Base-by-base conservation (phyloP, 92 coral and sea anemone genomes). In the Pocillopora meandrina region DNA sequence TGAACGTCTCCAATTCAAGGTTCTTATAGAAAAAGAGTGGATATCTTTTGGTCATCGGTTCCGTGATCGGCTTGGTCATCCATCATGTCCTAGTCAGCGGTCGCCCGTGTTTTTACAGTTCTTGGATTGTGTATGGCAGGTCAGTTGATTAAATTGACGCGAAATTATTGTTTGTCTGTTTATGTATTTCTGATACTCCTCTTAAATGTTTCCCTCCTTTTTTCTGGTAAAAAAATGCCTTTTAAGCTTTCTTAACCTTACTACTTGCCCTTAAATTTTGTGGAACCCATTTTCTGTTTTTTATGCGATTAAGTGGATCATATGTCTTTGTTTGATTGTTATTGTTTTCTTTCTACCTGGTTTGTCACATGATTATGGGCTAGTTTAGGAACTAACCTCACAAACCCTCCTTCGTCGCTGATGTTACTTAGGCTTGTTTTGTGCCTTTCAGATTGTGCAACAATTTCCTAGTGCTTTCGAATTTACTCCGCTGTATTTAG, bases 71-170 rank as follows among this genome's bases (percentile, higher is more conserved):
- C 87, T 95, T 12, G 97, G 98, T 17, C 99, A 95, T 76, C 98
- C 94, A 70, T 90, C 98, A 3, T 89, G 97, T 31, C 96, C 96
- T 15, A 95, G 98, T 72, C 99, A 97, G 89, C 89, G 99, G 52
- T 97, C 99, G 1, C 97, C 99, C 19, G 92, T 97, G 31, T 97
- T 97, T 78, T 76, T 91, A 21, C 99, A 97, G 87, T 97, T 97
- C 77, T 85, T 97, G 63, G 99, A 96, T 86, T 96, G 99, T 68
- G 95, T 87, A 15, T 96, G 99, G 99, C 99, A 96, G 95, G 96
- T 93, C 58, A 11, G 75, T 76, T 31, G 36, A 9, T 18, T 26
- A 36, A 18, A 14, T 13, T 14, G 13, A 14, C n/a, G 20, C 52
- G 4, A 42, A 42, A 42, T 35, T 56, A 15, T 33, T 17, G 4